phyloP scores from a whole-genome alignment of 2,888 invertebrate genomes.

The Agonopterix heracliana region DNA sequence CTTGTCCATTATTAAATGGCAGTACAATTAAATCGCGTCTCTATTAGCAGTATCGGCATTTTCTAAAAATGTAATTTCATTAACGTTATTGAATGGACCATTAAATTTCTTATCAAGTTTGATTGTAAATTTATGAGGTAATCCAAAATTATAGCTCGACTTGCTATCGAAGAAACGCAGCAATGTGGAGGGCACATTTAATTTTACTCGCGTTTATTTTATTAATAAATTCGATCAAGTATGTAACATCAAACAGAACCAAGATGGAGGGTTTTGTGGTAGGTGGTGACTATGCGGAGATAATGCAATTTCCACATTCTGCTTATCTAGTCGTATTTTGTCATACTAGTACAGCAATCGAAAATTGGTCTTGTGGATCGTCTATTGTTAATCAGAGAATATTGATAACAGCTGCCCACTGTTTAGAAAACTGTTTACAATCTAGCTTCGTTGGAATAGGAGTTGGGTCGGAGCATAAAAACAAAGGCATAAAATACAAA shows the following conservation, averaged over 20 bases:
- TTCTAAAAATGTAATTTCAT: too few species aligned
- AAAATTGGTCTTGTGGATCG: slow-evolving; percentile 25
- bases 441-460: background rate
- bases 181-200: background rate
- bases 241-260: too few species aligned
- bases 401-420: slow-evolving; percentile 35
- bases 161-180: background rate
- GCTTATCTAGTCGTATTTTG: slow-evolving; percentile 19
- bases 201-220: too few species aligned
- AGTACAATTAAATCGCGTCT: too few species aligned
- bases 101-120: too few species aligned
- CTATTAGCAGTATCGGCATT: too few species aligned
- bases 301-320: slow-evolving; percentile 20
- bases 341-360: background rate
- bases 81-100: too few species aligned
- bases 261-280: slow-evolving; percentile 21
- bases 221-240: too few species aligned
- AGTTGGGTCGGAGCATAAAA: background rate
- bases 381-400: slow-evolving; percentile 32
- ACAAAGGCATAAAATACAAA: background rate
- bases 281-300: slow-evolving; percentile 15
- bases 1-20: too few species aligned
- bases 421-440: slow-evolving; percentile 14
- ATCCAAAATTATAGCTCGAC: too few species aligned
- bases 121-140: too few species aligned